Conservation (phyloP, 2,797 vertebrate genomes). For the Hippopotamyrus pictus region DNA sequence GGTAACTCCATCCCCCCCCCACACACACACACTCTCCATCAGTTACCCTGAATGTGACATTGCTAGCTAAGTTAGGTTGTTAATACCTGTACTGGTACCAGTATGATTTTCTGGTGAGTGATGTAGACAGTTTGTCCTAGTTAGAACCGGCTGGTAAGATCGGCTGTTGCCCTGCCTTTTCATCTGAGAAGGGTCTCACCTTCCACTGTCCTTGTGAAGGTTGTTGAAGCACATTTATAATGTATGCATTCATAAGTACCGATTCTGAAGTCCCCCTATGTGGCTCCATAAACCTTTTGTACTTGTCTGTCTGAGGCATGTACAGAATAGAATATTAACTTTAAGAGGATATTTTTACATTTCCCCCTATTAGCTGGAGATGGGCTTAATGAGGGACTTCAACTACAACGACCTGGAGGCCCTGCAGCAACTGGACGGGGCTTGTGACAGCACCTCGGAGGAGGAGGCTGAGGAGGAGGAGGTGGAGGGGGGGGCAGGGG, state of each 20-base stretch:
- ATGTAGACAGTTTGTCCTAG: neutral
- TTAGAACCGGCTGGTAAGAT: neutral
- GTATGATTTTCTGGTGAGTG: neutral
- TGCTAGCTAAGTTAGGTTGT: neutral
- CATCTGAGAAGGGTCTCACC: neutral
- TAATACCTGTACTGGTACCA: neutral
- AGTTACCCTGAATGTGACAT: neutral
- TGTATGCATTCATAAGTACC: neutral
- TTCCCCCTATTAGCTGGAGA: constrained; percentile 46
- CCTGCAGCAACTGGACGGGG: constrained; percentile 84
- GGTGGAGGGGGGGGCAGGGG: constrained; percentile 40
- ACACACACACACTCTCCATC: neutral
- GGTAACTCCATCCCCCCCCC: neutral
- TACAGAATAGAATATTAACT: neutral
- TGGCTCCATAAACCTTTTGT: neutral
- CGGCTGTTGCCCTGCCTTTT: neutral
- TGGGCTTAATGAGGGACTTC: constrained; percentile 45
- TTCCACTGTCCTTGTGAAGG: neutral
- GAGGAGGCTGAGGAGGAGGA: constrained; percentile 47
- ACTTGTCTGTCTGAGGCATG: neutral
- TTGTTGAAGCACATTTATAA: neutral
- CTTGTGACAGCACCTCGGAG: constrained; percentile 68
- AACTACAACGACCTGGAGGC: constrained; percentile 60
- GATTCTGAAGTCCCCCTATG: neutral
- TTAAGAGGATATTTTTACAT: neutral